These are phyloP conservation scores for Triplophysa tibetana DNA, from an alignment of 2,113 vertebrate species.

Conservation along the genomic window DNA sequence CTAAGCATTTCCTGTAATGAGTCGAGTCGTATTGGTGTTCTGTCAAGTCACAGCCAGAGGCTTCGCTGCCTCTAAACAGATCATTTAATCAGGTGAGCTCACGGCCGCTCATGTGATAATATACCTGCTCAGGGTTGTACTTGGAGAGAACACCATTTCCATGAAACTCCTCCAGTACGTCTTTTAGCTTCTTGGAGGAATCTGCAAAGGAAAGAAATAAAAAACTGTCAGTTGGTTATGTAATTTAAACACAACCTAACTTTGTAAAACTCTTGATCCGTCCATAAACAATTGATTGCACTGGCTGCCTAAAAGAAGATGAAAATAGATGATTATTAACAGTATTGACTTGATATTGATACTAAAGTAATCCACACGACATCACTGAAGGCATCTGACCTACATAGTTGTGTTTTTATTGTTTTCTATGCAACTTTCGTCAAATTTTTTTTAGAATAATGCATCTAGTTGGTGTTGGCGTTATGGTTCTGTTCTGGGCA, in stretches of 20 bases:
- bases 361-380: too few species aligned
- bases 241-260: not conserved
- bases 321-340: not conserved
- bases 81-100: slow-evolving; percentile 37
- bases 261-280: not conserved
- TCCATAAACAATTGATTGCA: not conserved
- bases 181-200: slow-evolving; percentile 92
- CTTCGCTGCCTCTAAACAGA: slow-evolving; percentile 23
- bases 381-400: too few species aligned
- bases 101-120: slow-evolving; percentile 22
- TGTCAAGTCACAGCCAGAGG: slow-evolving; percentile 27
- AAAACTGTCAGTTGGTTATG: not conserved
- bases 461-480: too few species aligned
- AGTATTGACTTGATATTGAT: not conserved
- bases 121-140: slow-evolving; percentile 89
- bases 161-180: slow-evolving; percentile 90
- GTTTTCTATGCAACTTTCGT: too few species aligned
- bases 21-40: slow-evolving; percentile 42
- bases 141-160: slow-evolving; percentile 83
- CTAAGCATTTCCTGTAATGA: slow-evolving; percentile 48
- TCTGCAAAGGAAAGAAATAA: slow-evolving; percentile 71
- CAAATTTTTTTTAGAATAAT: too few species aligned
- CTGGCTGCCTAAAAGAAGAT: not conserved
- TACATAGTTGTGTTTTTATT: too few species aligned
- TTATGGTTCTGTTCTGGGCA: too few species aligned